Evolutionary conservation across 2,113 vertebrate species (phyloP).

Genomic region (Thunnus thynnus): DNA sequence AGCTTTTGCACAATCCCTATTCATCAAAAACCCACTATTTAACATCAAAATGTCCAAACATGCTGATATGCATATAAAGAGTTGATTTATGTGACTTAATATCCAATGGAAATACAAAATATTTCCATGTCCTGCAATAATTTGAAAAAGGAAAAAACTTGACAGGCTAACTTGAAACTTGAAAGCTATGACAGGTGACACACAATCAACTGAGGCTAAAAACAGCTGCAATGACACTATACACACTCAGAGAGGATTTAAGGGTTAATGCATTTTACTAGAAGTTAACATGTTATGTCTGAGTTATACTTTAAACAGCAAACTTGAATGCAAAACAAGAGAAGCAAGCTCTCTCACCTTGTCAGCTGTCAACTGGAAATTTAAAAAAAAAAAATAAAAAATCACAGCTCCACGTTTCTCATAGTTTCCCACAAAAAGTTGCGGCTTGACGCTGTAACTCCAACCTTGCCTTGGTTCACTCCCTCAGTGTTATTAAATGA

Average conservation of each 20-base stretch:
- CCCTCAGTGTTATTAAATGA: neutral
- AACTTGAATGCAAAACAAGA: neutral
- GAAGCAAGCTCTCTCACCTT: conserved; percentile 61
- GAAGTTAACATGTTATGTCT: too few relatives aligned
- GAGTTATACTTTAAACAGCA: neutral
- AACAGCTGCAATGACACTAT: conserved; percentile 33
- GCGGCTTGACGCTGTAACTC: conserved; percentile 6
- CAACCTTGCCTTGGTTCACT: neutral
- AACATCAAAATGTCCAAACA: too few relatives aligned
- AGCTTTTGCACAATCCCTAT: neutral
- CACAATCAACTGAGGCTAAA: neutral
- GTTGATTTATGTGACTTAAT: too few relatives aligned
- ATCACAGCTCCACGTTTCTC: conserved; percentile 68
- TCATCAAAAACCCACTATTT: neutral
- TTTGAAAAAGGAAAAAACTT: neutral
- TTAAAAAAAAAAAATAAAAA: neutral
- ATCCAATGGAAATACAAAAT: too few relatives aligned
- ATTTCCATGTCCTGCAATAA: too few relatives aligned
- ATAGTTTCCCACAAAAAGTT: conserved; percentile 47
- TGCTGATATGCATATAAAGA: too few relatives aligned
- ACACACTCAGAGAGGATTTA: neutral
- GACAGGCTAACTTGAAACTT: too few relatives aligned
- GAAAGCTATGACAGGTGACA: conserved; percentile 13
- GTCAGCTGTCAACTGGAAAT: conserved; percentile 45
- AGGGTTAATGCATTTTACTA: too few relatives aligned